Percentiles rank a stretch among this genome's conserved stretches.
Evolutionary conservation across 2,888 invertebrate species (phyloP).

Genomic region (Teinopalpus imperialis): DNA sequence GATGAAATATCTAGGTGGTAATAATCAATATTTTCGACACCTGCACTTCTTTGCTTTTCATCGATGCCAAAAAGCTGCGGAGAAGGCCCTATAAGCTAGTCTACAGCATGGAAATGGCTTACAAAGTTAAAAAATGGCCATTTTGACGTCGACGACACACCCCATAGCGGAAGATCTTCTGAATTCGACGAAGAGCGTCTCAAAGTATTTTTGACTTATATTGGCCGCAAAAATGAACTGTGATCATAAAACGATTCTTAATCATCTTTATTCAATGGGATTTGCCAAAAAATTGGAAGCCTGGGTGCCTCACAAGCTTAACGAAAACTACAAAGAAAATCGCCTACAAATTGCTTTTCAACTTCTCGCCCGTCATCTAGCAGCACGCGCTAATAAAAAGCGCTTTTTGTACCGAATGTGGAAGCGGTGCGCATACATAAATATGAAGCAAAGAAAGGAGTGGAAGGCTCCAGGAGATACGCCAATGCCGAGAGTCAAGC

Average conservation of each 20-base stretch:
- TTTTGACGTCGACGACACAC: neutral
- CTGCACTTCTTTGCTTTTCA: too few relatives aligned
- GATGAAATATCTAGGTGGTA: too few relatives aligned
- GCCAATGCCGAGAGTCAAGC: conserved; percentile 2
- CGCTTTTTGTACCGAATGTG: conserved; percentile 27
- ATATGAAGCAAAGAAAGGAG: conserved; percentile 4
- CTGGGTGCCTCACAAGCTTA: conserved; percentile 25
- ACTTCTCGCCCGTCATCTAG: conserved; percentile 16
- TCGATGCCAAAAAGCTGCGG: neutral
- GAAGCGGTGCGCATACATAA: neutral
- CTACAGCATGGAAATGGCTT: neutral
- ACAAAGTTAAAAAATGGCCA: neutral
- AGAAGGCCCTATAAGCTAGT: conserved; percentile 1
- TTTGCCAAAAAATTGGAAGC: conserved; percentile 30
- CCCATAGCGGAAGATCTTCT: too few relatives aligned
- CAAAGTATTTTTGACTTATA: too few relatives aligned
- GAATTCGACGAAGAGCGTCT: too few relatives aligned
- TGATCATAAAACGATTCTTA: neutral
- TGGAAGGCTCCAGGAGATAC: conserved; percentile 1
- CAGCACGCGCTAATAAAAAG: conserved; percentile 28
- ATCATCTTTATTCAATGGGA: too few relatives aligned
- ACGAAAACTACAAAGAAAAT: conserved; percentile 22
- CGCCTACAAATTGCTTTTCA: conserved; percentile 32
- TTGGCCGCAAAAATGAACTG: neutral
- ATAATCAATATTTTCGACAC: conserved; percentile 5